Evolutionary conservation across 1,140 invertebrate genomes (phyloP), one percentile per base, ranked within the genome.

Genomic region (Bombus impatiens): DNA sequence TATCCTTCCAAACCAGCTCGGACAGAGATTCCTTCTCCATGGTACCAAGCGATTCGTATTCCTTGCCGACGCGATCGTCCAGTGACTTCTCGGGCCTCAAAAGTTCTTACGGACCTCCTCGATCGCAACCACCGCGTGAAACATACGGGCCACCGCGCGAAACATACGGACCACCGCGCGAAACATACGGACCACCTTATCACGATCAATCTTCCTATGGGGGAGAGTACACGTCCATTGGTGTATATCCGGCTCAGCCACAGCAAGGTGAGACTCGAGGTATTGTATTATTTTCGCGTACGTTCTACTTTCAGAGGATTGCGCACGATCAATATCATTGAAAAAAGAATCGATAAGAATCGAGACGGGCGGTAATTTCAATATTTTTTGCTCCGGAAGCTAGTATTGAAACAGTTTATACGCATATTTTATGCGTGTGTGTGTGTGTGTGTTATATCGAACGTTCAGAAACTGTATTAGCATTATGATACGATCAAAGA

Each of bases 261-360:
- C 93, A 95, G 44, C 93, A 93, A 93, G 94, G 93, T 94, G 91
- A 94, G 91, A 77, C 71, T 44, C 91, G 90, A 93, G 88, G 88
- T 94, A 93, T 78, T 74, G 87, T 91, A 91, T 91, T 65, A 28
- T 68, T 8, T 78, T 59, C 65, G 42, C 77, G 75, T 25, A 65
- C 44, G 9, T 35, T 75, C 78, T 83, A 77, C 8, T 15, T 44
- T 15, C 25, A 28, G 5, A 13, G 42, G 2, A 13, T 15, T 12
- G 62, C 4, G 28, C 28, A 28, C 28, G 25, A 62, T 62, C 47
- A 53, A 53, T 53, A 53, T 53, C 47, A 62, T n/a, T 62, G 12
- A 28, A 12, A n/a, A 62, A 62, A n/a, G n/a, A n/a, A n/a, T 62
- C 59, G 28, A 62, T 8, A 62, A 62, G 3, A 3, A 62, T 59